phyloP scores from a whole-genome alignment of 2,797 vertebrate species.

The Coluber constrictor region DNA sequence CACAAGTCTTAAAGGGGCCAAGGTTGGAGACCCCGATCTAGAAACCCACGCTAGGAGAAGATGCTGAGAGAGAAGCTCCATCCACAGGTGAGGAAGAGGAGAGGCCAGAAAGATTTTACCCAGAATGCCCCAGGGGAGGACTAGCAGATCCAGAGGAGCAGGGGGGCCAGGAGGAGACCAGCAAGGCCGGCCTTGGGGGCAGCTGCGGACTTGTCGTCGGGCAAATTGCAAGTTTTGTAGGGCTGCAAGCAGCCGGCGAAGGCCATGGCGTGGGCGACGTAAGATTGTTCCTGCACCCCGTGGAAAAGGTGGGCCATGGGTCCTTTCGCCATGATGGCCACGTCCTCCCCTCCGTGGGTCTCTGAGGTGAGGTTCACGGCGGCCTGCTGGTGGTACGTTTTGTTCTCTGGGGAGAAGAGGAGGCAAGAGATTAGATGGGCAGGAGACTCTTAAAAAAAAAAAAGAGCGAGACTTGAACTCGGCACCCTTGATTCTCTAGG shows the following conservation, averaged over 20 bases:
- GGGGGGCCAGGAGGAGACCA: slow-evolving; percentile 3
- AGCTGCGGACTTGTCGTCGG: rapidly evolving
- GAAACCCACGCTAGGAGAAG: neutral
- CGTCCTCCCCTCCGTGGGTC: slow-evolving; percentile 87
- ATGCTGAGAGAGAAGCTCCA: too few species aligned
- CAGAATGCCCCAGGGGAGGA: neutral
- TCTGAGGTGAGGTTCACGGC: slow-evolving; percentile 79
- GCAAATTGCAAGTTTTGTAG: slow-evolving; percentile 67
- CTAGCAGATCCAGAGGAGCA: slow-evolving; percentile 33
- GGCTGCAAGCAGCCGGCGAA: slow-evolving; percentile 84
- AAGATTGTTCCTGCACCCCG: slow-evolving; percentile 88
- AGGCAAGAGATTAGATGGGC: neutral
- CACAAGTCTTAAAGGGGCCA: too few species aligned
- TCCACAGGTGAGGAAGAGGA: neutral
- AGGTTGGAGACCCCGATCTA: too few species aligned
- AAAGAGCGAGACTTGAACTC: neutral
- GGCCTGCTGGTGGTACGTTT: slow-evolving; percentile 73
- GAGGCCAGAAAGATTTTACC: too few species aligned
- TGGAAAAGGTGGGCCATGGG: slow-evolving; percentile 92
- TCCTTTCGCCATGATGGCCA: slow-evolving; percentile 88
- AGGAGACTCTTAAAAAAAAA: neutral
- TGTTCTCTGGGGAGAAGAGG: slow-evolving; percentile 47
- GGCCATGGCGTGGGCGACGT: slow-evolving; percentile 86
- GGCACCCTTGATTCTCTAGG: neutral
- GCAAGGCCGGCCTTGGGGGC: neutral